Conservation (phyloP, 1,140 invertebrate species). For the Pseudoatta argentina region DNA sequence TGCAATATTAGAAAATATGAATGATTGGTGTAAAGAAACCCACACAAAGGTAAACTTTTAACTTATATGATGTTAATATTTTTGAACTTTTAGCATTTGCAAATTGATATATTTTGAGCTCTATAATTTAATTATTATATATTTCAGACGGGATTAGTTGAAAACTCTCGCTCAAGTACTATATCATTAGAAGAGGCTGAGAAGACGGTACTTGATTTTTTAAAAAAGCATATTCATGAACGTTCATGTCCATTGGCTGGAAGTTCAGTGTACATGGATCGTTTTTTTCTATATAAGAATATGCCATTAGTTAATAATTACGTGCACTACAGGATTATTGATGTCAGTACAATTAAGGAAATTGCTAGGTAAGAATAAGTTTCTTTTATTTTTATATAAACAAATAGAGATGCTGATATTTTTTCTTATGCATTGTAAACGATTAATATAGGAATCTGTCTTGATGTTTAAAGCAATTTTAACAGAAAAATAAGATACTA, state of each 20-base stretch:
- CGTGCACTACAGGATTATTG: slow-evolving; percentile 97
- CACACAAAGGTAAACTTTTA: slow-evolving; percentile 89
- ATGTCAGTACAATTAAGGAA: slow-evolving; percentile 97
- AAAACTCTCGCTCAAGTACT: slow-evolving; percentile 90
- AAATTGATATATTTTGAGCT: slow-evolving; percentile 1
- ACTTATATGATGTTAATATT: background rate
- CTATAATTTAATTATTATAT: slow-evolving; percentile 39
- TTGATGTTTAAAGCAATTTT: background rate
- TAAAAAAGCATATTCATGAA: slow-evolving; percentile 89
- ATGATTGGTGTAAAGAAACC: slow-evolving; percentile 92
- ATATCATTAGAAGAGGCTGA: slow-evolving; percentile 90
- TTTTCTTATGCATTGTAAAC: background rate
- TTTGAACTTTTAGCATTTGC: background rate
- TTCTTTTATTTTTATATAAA: background rate
- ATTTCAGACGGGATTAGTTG: slow-evolving; percentile 91
- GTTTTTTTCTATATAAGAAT: slow-evolving; percentile 91
- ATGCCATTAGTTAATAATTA: slow-evolving; percentile 92
- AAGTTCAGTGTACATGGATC: slow-evolving; percentile 96
- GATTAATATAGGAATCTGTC: background rate
- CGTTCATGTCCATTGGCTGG: slow-evolving; percentile 92
- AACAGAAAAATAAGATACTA: slow-evolving; percentile 28
- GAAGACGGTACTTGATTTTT: slow-evolving; percentile 90
- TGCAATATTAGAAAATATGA: slow-evolving; percentile 92
- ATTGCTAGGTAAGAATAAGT: slow-evolving; percentile 86
- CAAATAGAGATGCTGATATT: background rate